phyloP scores from a whole-genome alignment of 2,113 vertebrate genomes.

The Pedetes capensis region DNA sequence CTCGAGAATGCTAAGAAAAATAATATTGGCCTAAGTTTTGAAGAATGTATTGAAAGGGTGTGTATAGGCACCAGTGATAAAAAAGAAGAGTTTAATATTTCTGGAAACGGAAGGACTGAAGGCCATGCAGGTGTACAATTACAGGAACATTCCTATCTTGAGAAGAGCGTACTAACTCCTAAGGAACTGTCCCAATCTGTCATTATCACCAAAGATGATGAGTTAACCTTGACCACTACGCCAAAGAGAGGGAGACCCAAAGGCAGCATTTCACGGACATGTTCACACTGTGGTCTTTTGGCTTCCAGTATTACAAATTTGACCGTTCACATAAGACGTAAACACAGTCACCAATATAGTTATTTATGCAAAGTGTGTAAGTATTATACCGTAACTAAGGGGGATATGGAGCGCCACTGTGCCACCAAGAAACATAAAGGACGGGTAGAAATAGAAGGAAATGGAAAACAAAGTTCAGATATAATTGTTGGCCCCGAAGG shows the following conservation, averaged over 20 bases:
- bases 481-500: conserved; percentile 80
- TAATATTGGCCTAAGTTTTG: conserved; percentile 85
- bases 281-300: conserved; percentile 93
- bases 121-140: conserved; percentile 50
- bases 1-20: conserved; percentile 88
- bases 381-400: conserved; percentile 98
- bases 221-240: conserved; percentile 61
- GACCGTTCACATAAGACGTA: conserved; percentile 95
- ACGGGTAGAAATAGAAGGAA: conserved; percentile 86
- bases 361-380: conserved; percentile 95
- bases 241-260: conserved; percentile 90
- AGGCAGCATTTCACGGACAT: conserved; percentile 87
- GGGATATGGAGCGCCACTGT: conserved; percentile 99
- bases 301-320: conserved; percentile 97
- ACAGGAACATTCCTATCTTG: conserved; percentile 59
- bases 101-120: conserved; percentile 74
- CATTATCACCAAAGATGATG: conserved; percentile 58
- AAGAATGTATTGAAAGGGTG: conserved; percentile 91
- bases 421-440: conserved; percentile 95
- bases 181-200: conserved; percentile 71
- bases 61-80: conserved; percentile 84
- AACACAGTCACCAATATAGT: conserved; percentile 96
- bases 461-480: conserved; percentile 78
- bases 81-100: conserved; percentile 68
- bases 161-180: conserved; percentile 24